Base-by-base conservation (phyloP, 2,797 vertebrate genomes). In the Thripadectes ignobilis region DNA sequence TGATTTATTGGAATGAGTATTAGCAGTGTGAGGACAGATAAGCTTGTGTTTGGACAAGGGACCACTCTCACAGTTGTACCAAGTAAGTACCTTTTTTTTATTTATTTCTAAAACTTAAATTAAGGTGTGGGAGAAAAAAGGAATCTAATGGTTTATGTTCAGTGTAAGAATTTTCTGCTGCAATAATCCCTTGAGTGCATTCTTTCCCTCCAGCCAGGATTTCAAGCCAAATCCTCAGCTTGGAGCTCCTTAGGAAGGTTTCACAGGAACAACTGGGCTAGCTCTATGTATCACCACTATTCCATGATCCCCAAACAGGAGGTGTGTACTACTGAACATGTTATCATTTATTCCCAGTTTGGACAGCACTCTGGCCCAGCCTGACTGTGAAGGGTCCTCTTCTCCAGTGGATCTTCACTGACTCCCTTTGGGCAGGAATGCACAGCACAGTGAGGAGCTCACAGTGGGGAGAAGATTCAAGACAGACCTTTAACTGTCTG, bases 41-140 rank as follows among this genome's bases (percentile, higher is more conserved):
- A 89, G 20, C 89, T 92, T 8, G 1, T 62, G 7, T 82, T 89
- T 67, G 94, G 90, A 93, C 71, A 9, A 9, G 92, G 94, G 8
- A 95, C 84, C 1, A 68, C 9, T 12, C 67, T 96, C 36, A 91
- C 51, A 19, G 90, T 94, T 59, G 12, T 67, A 79, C 85, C 90
- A 88, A 36, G 94, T 96, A 96, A 95, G 96, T 91, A 43, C 23
- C 8, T 19, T n/a, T 59, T 14, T 69, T 14, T 41, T 69, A 41
- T 71, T 58, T 55, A 17, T 61, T 65, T 39, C 48, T 82, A 46
- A 49, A 91, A 66, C 7, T n/a, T n/a, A 54, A 91, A 39, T 73
- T 32, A 5, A 24, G 9, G 14, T 26, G 24, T 18, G 12, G 30
- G 17, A 38, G 17, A 26, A 24, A 1, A 54, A 71, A 39, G 19